Evolutionary conservation across 1,140 invertebrate genomes (phyloP).

Genomic region (Drosophila parabipectinata): DNA sequence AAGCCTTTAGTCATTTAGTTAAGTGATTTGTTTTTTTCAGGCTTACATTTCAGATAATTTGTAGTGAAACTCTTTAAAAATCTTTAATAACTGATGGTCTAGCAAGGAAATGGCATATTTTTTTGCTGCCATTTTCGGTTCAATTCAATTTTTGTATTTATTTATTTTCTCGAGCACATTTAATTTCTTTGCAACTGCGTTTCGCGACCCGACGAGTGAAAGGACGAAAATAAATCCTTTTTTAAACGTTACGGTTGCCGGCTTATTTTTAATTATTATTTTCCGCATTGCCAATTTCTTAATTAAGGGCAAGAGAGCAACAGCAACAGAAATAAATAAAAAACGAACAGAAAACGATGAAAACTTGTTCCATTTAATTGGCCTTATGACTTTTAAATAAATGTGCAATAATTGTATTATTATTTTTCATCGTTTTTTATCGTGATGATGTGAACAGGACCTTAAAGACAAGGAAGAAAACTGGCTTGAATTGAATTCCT

Average conservation of each 20-base stretch:
- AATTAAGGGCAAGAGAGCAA: constrained; percentile 56
- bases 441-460: neutral
- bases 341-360: neutral
- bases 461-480: neutral
- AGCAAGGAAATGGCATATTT: no score
- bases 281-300: constrained; percentile 79
- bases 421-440: constrained; percentile 22
- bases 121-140: no score
- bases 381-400: constrained; percentile 71
- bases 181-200: constrained; percentile 31
- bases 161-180: constrained; percentile 40
- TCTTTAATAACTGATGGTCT: no score
- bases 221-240: constrained; percentile 49
- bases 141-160: constrained; percentile 13
- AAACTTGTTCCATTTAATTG: constrained; percentile 56
- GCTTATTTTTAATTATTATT: constrained; percentile 80
- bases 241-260: constrained; percentile 38
- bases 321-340: neutral
- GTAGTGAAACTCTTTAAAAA: no score
- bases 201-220: neutral
- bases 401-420: constrained; percentile 70
- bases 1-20: constrained; percentile 9
- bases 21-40: constrained; percentile 6
- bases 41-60: no score
- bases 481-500: neutral